Base-by-base conservation (phyloP, 2,888 invertebrate genomes). In the Lepetodrilus schrolli region DNA sequence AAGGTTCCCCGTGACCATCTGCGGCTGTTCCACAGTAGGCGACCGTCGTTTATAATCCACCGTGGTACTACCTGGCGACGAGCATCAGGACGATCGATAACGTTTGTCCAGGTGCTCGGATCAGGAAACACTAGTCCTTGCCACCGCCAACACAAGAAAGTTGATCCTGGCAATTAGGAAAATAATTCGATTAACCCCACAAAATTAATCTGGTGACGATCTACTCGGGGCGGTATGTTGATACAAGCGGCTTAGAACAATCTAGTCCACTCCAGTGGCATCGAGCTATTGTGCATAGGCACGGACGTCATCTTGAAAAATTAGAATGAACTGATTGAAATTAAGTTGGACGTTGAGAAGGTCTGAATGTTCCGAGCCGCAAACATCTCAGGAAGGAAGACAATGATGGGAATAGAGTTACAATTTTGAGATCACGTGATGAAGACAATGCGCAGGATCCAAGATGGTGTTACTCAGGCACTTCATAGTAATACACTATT, bases 151-250 rank as follows among this genome's bases (percentile, higher is more conserved):
- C 7, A 17, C 30, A 17, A 26, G 58, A 30, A 58, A 58, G 58
- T 30, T 30, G 58, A 58, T 58, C 23, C 58, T 30, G 30, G 26
- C 58, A 58, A 58, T 58, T 58, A 58, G 58, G 58, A 30, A n/a
- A 58, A 58, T 58, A 58, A 58, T 58, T 58, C 58, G 58, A 58
- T 58, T 58, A 58, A 58, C 58, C 58, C 30, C 30, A 58, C 58
- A 58, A 30, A 58, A 58, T 58, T 58, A 58, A 58, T 58, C 30
- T 58, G 58, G 30, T 30, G 58, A 30, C 30, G 58, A 58, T 58
- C 58, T 30, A 21, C 58, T 58, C 13, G 58, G n/a, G 58, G 17
- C 30, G 23, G 58, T 34, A 30, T 58, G 58, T 58, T 23, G 58
- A 58, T 58, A 58, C 58, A 58, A 58, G 58, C 58, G 13, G 58